Evolutionary conservation across 1,140 invertebrate genomes (phyloP), one percentile per base, ranked within the genome.

Genomic region (Proctacanthus coquilletti): DNA sequence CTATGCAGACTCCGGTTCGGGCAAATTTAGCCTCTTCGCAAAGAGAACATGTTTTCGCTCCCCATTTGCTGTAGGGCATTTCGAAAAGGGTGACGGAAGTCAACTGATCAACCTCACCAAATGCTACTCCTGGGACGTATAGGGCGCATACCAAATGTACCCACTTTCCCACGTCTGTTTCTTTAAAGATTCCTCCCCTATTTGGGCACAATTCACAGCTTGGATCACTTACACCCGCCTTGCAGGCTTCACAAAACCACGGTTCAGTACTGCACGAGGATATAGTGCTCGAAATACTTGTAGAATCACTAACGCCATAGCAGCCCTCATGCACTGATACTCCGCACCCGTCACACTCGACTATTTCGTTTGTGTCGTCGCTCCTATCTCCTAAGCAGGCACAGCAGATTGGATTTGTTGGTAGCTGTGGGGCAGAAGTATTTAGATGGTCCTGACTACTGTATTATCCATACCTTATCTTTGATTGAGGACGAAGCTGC

Each of bases 241-340:
- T 88, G 49, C 93, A 96, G n/a, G 89, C 84, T 64, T 97, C 92
- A 66, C 92, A 97, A 62, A 96, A 96, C 93, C 93, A 97, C 0
- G 92, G 92, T 47, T 93, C 91, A 2, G 91, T 96, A 23, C 88
- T 89, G 34, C 84, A 85, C 1, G 87, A 80, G 6, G 89, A 95
- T 38, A 84, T 80, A 13, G 84, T 86, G 53, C 84, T 89, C 2
- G 83, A 83, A 40, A 89, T 75, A 65, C 88, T 93, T 18, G 82
- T 80, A 20, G 79, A 79, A 51, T 96, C 93, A 32, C 84, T 87
- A 18, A 95, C 83, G n/a, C 89, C 89, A 66, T 95, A 95, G 59
- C 91, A 96, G 43, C 86, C 87, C 74, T 97, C 92, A 65, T 97
- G 91, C 9, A 96, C 91, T 42, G 86, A 87, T 1, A 94, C 84